These are phyloP conservation scores for Schizothorax lantsangensis DNA, from an alignment of 2,797 vertebrate genomes.

Conservation along the genomic window DNA sequence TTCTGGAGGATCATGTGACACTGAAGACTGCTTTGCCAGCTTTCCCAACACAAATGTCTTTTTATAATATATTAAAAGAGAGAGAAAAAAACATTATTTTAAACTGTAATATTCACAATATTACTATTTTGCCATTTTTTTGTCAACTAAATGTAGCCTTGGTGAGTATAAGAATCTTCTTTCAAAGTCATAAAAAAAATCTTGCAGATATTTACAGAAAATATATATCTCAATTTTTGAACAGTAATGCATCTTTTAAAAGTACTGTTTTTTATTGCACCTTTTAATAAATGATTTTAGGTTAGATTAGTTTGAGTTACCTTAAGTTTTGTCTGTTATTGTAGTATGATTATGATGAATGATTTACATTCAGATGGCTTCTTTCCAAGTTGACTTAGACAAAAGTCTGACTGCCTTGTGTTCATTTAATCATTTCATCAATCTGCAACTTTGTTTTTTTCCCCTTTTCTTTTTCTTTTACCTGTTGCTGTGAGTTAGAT, in stretches of 20 bases:
- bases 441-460: background rate
- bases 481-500: slow-evolving; percentile 73
- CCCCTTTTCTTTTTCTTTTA: background rate
- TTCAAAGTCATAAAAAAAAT: background rate
- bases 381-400: background rate
- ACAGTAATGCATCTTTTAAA: background rate
- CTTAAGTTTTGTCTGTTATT: background rate
- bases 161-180: background rate
- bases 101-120: background rate
- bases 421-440: background rate
- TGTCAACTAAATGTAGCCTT: no score
- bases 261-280: background rate
- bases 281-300: background rate
- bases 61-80: background rate
- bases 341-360: background rate
- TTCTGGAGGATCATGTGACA: background rate
- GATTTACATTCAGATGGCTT: background rate
- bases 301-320: background rate
- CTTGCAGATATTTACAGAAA: background rate
- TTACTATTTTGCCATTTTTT: background rate
- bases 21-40: background rate
- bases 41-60: background rate
- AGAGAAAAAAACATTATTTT: background rate
- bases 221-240: background rate
- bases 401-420: background rate